A percentile compares a stretch with the other conserved stretches of the same genome.
Conservation (phyloP, 2,797 vertebrate genomes). For the Diceros bicornis region DNA sequence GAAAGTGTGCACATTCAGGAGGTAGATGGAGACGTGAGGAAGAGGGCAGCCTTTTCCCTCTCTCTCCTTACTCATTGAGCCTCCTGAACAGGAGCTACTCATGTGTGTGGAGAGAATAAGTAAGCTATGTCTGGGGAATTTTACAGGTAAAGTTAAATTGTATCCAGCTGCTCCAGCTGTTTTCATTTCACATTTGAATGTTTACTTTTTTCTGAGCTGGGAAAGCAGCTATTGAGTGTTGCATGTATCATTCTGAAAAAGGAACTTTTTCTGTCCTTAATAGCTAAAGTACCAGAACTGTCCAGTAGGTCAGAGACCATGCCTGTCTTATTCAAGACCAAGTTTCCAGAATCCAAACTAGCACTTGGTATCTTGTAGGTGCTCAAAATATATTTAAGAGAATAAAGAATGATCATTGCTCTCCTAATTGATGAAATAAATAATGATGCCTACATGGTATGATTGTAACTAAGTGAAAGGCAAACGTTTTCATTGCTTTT, state of each 20-base stretch:
- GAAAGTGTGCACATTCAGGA: not conserved
- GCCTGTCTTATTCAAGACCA: not conserved
- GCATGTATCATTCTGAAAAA: constrained; percentile 67
- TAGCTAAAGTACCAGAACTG: constrained; percentile 55
- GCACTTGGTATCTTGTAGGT: not conserved
- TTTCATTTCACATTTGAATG: constrained; percentile 85
- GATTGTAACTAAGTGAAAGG: constrained; percentile 23
- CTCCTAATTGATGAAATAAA: constrained; percentile 40
- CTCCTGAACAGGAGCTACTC: constrained; percentile 62
- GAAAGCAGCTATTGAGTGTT: constrained; percentile 72
- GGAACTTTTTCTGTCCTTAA: constrained; percentile 28
- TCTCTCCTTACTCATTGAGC: not conserved
- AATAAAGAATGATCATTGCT: not conserved
- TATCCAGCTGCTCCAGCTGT: constrained; percentile 80
- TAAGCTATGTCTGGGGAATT: constrained; percentile 78
- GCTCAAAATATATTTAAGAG: not conserved
- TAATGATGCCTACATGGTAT: not conserved
- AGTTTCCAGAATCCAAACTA: constrained; percentile 19
- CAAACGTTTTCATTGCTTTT: constrained; percentile 21
- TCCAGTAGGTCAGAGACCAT: constrained; percentile 57
- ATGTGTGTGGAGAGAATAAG: constrained; percentile 78
- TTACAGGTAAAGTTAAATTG: constrained; percentile 84
- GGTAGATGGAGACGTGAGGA: not conserved
- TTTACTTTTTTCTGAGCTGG: constrained; percentile 82
- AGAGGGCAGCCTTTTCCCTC: constrained; percentile 20